phyloP scores from a whole-genome alignment of 2,888 invertebrate species.

The Cybosia mesomella region DNA sequence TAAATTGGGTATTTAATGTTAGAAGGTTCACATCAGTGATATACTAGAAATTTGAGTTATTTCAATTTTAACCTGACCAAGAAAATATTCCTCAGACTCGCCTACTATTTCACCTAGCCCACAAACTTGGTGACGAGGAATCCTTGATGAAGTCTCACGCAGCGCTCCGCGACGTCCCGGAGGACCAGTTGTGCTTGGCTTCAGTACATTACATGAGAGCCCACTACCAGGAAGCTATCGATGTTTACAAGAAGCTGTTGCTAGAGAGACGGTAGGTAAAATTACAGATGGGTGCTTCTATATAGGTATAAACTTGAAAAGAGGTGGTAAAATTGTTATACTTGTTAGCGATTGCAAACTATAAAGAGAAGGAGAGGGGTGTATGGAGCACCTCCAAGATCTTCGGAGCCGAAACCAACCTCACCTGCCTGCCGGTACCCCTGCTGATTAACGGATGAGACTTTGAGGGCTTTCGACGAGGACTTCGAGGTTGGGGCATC shows the following conservation, averaged over 20 bases:
- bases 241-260: constrained; percentile 97
- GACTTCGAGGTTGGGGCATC: too few relatives aligned
- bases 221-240: constrained; percentile 99
- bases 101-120: constrained; percentile 96
- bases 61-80: not conserved
- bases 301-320: not conserved
- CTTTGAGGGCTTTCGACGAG: too few relatives aligned
- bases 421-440: too few relatives aligned
- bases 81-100: constrained; percentile 88
- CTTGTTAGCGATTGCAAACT: too few relatives aligned
- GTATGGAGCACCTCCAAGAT: too few relatives aligned
- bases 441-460: too few relatives aligned
- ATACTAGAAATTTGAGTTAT: not conserved
- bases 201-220: constrained; percentile 98
- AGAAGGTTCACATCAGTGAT: too few relatives aligned
- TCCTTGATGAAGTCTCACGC: constrained; percentile 94
- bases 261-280: constrained; percentile 93
- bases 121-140: constrained; percentile 96
- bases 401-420: too few relatives aligned
- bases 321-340: not conserved
- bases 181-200: constrained; percentile 98
- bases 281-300: not conserved
- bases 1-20: not conserved
- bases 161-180: constrained; percentile 94
- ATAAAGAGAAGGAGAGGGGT: too few relatives aligned